Conservation (phyloP, 2,888 invertebrate species). For the Unio pictorum region DNA sequence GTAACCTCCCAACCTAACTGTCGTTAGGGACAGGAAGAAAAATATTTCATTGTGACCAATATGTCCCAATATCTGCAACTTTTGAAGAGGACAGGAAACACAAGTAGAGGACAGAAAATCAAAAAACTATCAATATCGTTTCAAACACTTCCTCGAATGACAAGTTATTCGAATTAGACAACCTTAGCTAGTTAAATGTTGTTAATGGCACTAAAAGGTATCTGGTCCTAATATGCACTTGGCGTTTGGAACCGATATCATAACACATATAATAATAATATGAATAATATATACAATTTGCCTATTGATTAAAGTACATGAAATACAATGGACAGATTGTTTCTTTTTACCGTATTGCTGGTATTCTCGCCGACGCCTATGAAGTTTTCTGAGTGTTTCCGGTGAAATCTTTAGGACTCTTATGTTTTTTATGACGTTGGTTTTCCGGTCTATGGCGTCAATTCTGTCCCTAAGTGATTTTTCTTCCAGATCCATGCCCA, state of each 20-base stretch:
- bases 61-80: no score
- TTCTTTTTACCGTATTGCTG: slow-evolving; percentile 33
- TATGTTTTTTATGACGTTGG: slow-evolving; percentile 51
- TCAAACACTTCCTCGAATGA: no score
- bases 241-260: neutral
- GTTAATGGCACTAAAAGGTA: no score
- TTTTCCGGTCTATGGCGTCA: slow-evolving; percentile 44
- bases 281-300: neutral
- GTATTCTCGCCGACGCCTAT: slow-evolving; percentile 38
- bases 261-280: neutral
- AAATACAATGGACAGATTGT: neutral
- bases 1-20: no score
- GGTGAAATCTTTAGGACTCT: slow-evolving; percentile 56
- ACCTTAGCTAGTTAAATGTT: no score
- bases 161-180: no score
- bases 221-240: no score
- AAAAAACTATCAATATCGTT: no score
- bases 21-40: no score
- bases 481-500: slow-evolving; percentile 44
- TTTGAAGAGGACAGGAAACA: no score
- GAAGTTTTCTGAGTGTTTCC: slow-evolving; percentile 52
- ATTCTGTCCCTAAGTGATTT: slow-evolving; percentile 47
- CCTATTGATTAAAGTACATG: neutral
- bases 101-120: no score
- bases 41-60: no score